Base-by-base conservation (phyloP, 2,113 vertebrate genomes). In the Melanerpes aurifrons region DNA sequence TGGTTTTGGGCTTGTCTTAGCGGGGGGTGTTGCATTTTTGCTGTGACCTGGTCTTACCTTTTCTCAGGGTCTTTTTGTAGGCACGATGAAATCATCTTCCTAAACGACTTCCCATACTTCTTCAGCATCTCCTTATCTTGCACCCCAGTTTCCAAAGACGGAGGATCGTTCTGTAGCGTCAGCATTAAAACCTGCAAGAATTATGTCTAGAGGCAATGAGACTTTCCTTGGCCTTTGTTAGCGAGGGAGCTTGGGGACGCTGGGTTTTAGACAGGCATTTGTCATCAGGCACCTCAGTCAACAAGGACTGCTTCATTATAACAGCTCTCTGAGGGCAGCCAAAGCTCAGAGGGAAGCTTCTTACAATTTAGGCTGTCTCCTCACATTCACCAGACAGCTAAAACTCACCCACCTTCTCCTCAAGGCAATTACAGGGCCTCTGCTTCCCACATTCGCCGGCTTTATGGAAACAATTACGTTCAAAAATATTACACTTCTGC, bases 1-100 rank as follows among this genome's bases (percentile, higher is more conserved):
- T 67, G 12, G 5, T 63, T 47, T 76, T 73, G 35, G n/a, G 1
- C 45, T 37, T 68, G 3, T 1, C 53, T 62, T 21, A 40, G 40
- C 11, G 5, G 32, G 48, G 7, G 26, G 19, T 28, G 7, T n/a
- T 48, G 15, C 8, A 13, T 48, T 28, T 59, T n/a, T 56, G 5
- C 15, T 53, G 35, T n/a, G 17, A 6, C 9, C 21, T 14, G 5
- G 40, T 70, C 96, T 98, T 96, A 99, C 99, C 99, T 99, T 98
- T 99, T 99, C 80, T 99, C 99, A 1, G 99, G 99, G 93, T 99
- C 99, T 96, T 99, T 99, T 92, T 99, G 99, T 97, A 99, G 98
- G 97, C 99, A 99, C 56, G 98, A 97, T 9, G 99, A 99, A 97
- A 99, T 97, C 99, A 99, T 99, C 97, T 99, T 99, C 97, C 99